Evolutionary conservation across 2,888 invertebrate genomes (phyloP).

Genomic region (Phasia obesa): DNA sequence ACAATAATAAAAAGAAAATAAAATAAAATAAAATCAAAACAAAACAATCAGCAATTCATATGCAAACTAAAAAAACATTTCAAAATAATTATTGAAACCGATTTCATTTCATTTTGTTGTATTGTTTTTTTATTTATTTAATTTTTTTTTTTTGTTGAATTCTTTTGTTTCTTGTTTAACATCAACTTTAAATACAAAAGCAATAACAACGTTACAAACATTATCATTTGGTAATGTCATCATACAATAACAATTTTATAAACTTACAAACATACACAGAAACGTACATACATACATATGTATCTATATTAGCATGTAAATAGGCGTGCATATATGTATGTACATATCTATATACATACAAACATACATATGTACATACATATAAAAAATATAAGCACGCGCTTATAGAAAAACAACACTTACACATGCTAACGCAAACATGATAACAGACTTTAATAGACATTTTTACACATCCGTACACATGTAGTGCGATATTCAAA

Average conservation of each 20-base stretch:
- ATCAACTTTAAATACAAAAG: conserved; percentile 24
- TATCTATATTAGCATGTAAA: neutral
- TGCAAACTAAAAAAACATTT: conserved; percentile 77
- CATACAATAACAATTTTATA: conserved; percentile 42
- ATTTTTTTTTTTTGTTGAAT: neutral
- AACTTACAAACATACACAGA: neutral
- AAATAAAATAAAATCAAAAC: conserved; percentile 59
- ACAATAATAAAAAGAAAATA: neutral
- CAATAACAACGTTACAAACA: conserved; percentile 34
- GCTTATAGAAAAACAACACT: conserved; percentile 50
- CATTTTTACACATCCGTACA: conserved; percentile 8
- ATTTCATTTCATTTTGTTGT: conserved; percentile 56
- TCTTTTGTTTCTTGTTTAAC: conserved; percentile 13
- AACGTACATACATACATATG: neutral
- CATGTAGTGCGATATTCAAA: neutral
- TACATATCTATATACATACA: neutral
- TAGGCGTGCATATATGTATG: neutral
- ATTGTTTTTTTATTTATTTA: neutral
- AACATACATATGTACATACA: conserved; percentile 11
- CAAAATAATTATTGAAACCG: conserved; percentile 70
- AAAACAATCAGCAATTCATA: conserved; percentile 76
- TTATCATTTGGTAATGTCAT: conserved; percentile 62
- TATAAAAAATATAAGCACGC: conserved; percentile 58
- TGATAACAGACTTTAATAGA: conserved; percentile 12
- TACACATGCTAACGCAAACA: conserved; percentile 2